Conservation (phyloP, 2,797 vertebrate genomes). For the Helicolenus hilgendorfi region DNA sequence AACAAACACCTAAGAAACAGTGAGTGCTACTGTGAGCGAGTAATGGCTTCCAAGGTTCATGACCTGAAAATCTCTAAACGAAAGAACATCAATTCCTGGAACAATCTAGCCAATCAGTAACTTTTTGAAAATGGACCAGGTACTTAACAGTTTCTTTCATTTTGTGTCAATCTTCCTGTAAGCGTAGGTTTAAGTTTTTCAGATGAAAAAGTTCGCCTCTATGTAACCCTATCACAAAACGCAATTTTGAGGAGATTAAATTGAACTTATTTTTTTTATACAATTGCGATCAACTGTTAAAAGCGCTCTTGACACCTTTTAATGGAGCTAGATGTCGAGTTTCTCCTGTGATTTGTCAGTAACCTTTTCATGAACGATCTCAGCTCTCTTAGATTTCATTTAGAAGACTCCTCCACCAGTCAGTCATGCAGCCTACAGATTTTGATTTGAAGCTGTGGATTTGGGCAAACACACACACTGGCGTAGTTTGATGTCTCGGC, state of each 20-base stretch:
- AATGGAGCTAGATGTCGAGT: neutral
- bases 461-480: slow-evolving; percentile 29
- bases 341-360: neutral
- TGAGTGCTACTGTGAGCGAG: neutral
- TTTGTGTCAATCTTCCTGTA: neutral
- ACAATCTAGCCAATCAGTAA: neutral
- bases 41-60: neutral
- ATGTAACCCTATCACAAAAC: slow-evolving; percentile 3
- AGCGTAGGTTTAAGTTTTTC: neutral
- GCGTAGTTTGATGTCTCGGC: slow-evolving; percentile 25
- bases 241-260: neutral
- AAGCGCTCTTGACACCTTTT: neutral
- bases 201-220: neutral
- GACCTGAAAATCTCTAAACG: neutral
- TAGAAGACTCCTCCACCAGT: slow-evolving; percentile 10
- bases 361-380: neutral
- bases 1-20: slow-evolving; percentile 28
- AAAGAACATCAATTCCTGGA: neutral
- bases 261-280: neutral
- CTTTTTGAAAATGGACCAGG: neutral
- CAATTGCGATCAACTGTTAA: neutral
- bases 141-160: neutral
- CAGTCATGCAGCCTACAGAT: slow-evolving; percentile 27
- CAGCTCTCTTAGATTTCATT: slow-evolving; percentile 7
- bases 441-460: slow-evolving; percentile 16